A percentile compares a stretch with the other conserved stretches of the same genome.
phyloP scores from a whole-genome alignment of 2,888 invertebrate genomes.

The Caenorhabditis sp. region DNA sequence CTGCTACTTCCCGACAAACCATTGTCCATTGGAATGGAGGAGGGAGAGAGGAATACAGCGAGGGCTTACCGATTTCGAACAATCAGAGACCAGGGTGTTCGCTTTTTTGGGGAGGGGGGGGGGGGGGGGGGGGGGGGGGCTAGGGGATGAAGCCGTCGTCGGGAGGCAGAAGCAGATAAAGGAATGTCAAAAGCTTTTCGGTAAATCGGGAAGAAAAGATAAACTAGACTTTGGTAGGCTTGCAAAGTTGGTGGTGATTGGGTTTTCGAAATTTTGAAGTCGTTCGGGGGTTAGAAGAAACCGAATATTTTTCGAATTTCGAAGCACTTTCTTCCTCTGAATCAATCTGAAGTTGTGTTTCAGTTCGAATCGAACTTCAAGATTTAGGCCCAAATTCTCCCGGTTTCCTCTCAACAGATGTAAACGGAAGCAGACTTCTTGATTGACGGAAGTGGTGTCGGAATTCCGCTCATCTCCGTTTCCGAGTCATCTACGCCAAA shows the following conservation, averaged over 20 bases:
- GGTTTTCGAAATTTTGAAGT: background rate
- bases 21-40: constrained; percentile 43
- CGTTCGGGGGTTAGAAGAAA: background rate
- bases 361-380: too few relatives aligned
- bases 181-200: constrained; percentile 21
- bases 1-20: constrained; percentile 37
- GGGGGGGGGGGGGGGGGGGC: too few relatives aligned
- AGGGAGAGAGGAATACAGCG: too few relatives aligned
- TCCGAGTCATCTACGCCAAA: too few relatives aligned
- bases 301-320: too few relatives aligned
- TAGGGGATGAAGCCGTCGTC: constrained; percentile 3
- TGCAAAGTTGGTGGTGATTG: background rate
- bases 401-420: too few relatives aligned
- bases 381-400: too few relatives aligned
- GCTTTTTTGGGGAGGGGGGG: background rate
- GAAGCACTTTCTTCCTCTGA: too few relatives aligned
- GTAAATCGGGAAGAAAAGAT: background rate
- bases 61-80: constrained; percentile 51
- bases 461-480: too few relatives aligned
- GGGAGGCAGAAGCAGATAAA: constrained; percentile 16
- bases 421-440: too few relatives aligned
- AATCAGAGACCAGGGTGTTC: constrained; percentile 50
- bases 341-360: too few relatives aligned
- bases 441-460: too few relatives aligned
- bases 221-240: constrained; percentile 15